Evolutionary conservation across 2,113 vertebrate species (phyloP).

Genomic region (Nansenia antarctica): DNA sequence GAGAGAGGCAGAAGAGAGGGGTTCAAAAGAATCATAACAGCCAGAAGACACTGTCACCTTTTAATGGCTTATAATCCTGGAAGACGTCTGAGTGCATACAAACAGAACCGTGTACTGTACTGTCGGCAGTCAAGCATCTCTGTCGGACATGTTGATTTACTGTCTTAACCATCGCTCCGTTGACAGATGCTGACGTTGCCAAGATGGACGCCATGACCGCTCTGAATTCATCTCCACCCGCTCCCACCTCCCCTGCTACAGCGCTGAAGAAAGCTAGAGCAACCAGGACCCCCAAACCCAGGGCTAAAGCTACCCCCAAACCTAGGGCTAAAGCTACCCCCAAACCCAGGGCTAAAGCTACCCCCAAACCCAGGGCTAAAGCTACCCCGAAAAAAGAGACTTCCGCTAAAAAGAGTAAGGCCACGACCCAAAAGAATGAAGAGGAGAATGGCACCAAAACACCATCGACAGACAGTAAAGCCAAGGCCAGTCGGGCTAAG

Average conservation of each 20-base stretch:
- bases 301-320: neutral
- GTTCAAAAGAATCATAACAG: conserved; percentile 4
- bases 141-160: conserved; percentile 13
- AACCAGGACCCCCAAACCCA: conserved; percentile 10
- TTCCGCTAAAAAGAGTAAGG: neutral
- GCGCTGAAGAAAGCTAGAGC: neutral
- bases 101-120: conserved; percentile 14
- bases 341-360: neutral
- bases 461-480: neutral
- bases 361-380: conserved; percentile 36
- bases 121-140: neutral
- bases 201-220: conserved; percentile 62
- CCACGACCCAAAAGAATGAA: neutral
- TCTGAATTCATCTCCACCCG: neutral
- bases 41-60: conserved; percentile 21
- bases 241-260: neutral
- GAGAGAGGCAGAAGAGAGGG: conserved; percentile 12
- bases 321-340: neutral
- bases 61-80: conserved; percentile 18
- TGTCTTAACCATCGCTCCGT: conserved; percentile 21
- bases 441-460: conserved; percentile 12
- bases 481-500: conserved; percentile 20
- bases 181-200: conserved; percentile 59
- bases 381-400: conserved; percentile 5
- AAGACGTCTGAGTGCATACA: conserved; percentile 34